phyloP scores from a whole-genome alignment of 2,113 vertebrate genomes.

The Cettia cetti region DNA sequence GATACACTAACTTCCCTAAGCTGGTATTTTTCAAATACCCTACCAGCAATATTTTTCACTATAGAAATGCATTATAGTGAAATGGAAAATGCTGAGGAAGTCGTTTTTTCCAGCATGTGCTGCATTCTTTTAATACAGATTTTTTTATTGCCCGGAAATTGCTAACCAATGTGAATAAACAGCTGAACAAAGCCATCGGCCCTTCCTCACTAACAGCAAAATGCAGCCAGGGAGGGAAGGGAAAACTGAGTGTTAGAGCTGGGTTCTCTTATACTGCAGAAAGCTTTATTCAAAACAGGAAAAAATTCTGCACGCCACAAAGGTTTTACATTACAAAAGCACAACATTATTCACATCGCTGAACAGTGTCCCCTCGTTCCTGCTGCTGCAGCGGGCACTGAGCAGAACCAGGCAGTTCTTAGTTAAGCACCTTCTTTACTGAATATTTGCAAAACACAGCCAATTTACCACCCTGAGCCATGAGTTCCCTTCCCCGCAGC shows the following conservation, averaged over 20 bases:
- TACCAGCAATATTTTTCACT: constrained; percentile 11
- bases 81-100: constrained; percentile 45
- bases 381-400: neutral
- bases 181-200: constrained; percentile 13
- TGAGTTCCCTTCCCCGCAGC: neutral
- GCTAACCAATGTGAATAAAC: neutral
- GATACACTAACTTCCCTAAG: neutral
- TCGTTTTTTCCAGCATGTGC: neutral
- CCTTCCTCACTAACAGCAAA: neutral
- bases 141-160: constrained; percentile 41
- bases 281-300: neutral
- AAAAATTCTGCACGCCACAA: neutral
- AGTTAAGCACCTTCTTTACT: neutral
- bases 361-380: neutral
- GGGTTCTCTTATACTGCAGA: neutral
- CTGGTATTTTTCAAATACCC: constrained; percentile 10
- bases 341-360: neutral
- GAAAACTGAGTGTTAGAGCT: neutral
- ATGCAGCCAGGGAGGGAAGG: neutral
- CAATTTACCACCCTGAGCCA: neutral
- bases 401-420: neutral
- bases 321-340: neutral
- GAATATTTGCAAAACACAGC: neutral
- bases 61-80: neutral
- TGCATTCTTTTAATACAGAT: constrained; percentile 24